phyloP scores from a whole-genome alignment of 2,888 invertebrate species.

The Phymatocera aterrima region DNA sequence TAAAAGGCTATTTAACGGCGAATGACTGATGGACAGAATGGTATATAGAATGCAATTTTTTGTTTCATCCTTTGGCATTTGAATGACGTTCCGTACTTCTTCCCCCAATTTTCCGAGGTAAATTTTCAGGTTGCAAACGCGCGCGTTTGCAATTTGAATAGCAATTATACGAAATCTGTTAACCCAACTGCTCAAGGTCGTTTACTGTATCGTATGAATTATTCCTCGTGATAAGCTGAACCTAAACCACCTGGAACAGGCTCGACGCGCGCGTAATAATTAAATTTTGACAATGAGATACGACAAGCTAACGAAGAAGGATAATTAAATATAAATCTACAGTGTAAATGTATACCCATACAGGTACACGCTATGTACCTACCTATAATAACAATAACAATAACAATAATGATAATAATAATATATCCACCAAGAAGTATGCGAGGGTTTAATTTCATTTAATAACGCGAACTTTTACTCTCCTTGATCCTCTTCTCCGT shows the following conservation, averaged over 20 bases:
- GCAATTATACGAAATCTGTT: background rate
- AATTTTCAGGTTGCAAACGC: background rate
- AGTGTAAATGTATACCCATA: background rate
- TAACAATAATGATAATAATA: too few relatives aligned
- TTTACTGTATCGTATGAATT: background rate
- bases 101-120: background rate
- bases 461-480: background rate
- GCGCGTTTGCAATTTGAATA: background rate
- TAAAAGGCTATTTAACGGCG: too few relatives aligned
- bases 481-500: background rate
- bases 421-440: background rate
- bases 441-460: background rate
- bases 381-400: too few relatives aligned
- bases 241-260: background rate
- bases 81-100: too few relatives aligned
- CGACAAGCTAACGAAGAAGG: background rate
- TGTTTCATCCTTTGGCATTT: too few relatives aligned
- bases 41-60: too few relatives aligned
- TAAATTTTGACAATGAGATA: conserved; percentile 10
- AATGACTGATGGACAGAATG: too few relatives aligned
- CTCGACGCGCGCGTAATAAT: background rate
- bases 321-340: background rate
- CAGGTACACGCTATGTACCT: too few relatives aligned
- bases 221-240: background rate
- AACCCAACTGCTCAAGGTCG: conserved; percentile 5